phyloP scores from a whole-genome alignment of 2,797 vertebrate species.

The Choloepus didactylus region DNA sequence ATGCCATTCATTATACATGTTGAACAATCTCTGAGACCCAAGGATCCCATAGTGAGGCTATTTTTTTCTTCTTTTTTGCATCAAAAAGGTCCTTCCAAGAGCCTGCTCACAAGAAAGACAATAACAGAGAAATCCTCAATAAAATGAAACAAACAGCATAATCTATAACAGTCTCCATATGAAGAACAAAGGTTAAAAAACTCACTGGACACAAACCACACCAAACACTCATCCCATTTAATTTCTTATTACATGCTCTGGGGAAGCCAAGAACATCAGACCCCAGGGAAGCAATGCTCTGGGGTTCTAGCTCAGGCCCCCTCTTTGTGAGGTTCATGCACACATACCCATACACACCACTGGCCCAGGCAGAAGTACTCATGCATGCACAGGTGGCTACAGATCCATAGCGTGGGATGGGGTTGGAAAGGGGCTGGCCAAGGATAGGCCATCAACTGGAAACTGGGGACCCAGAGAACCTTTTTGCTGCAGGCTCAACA shows the following conservation, averaged over 20 bases:
- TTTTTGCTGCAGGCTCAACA: constrained; percentile 74
- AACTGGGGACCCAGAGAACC: constrained; percentile 75
- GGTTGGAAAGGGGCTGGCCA: constrained; percentile 5
- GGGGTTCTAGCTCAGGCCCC: constrained; percentile 67
- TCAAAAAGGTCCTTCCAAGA: constrained; percentile 78
- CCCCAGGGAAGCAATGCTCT: constrained; percentile 60
- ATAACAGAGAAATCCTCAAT: constrained; percentile 77
- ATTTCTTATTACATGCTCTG: constrained; percentile 71
- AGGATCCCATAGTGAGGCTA: constrained; percentile 50
- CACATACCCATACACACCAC: constrained; percentile 78
- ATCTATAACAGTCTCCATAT: constrained; percentile 78
- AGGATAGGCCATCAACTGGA: constrained; percentile 33
- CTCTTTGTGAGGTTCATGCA: constrained; percentile 83
- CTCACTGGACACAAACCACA: constrained; percentile 74
- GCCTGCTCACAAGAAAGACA: constrained; percentile 82
- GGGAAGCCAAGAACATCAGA: constrained; percentile 71
- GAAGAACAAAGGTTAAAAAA: constrained; percentile 81
- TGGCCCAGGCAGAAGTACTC: constrained; percentile 84
- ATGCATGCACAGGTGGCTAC: constrained; percentile 81
- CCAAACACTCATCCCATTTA: constrained; percentile 71
- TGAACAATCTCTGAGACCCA: constrained; percentile 72
- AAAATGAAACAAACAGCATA: constrained; percentile 79
- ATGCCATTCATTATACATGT: constrained; percentile 77
- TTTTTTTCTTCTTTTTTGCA: constrained; percentile 77
- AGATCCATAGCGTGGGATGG: constrained; percentile 75